Evolutionary conservation across 2,888 invertebrate species (phyloP).

Genomic region (Folsomia manolachei): DNA sequence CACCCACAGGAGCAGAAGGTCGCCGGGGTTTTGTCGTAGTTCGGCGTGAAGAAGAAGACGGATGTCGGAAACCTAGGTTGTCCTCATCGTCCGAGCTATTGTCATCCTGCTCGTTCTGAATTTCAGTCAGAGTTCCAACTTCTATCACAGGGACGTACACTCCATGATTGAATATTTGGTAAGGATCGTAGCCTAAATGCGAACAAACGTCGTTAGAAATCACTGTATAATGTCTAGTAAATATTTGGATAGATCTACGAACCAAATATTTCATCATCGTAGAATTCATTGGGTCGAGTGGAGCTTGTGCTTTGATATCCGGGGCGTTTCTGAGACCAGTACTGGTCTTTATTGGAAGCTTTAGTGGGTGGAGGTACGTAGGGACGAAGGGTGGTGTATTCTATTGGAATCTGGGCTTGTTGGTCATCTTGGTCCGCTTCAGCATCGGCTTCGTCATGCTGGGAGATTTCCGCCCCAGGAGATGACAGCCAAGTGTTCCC

Average conservation of each 20-base stretch:
- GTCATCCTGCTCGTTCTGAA: slow-evolving; percentile 17
- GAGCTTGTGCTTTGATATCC: slow-evolving; percentile 28
- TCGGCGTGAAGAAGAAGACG: background rate
- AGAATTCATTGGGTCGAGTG: slow-evolving; percentile 50
- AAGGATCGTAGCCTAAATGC: slow-evolving; percentile 50
- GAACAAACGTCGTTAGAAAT: too few species aligned
- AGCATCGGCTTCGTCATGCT: slow-evolving; percentile 11
- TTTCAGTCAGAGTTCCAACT: slow-evolving; percentile 24
- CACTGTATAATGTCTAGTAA: too few species aligned
- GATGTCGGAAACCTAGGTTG: slow-evolving; percentile 23
- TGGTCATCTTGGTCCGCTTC: background rate
- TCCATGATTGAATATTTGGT: slow-evolving; percentile 50
- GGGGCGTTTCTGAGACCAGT: slow-evolving; percentile 29
- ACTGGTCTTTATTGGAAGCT: slow-evolving; percentile 19
- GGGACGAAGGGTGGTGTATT: slow-evolving; percentile 28
- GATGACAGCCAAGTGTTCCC: slow-evolving; percentile 13
- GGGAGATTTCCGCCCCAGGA: background rate
- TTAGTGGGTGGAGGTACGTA: slow-evolving; percentile 37
- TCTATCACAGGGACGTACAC: slow-evolving; percentile 48
- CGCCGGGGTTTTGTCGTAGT: slow-evolving; percentile 28
- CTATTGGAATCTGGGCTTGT: slow-evolving; percentile 2
- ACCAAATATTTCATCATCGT: slow-evolving; percentile 51
- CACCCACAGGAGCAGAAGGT: background rate
- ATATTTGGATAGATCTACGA: too few species aligned
- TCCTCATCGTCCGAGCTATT: slow-evolving; percentile 31